Base-by-base conservation (phyloP, 1,140 invertebrate genomes). In the Drosophila kepulauana region DNA sequence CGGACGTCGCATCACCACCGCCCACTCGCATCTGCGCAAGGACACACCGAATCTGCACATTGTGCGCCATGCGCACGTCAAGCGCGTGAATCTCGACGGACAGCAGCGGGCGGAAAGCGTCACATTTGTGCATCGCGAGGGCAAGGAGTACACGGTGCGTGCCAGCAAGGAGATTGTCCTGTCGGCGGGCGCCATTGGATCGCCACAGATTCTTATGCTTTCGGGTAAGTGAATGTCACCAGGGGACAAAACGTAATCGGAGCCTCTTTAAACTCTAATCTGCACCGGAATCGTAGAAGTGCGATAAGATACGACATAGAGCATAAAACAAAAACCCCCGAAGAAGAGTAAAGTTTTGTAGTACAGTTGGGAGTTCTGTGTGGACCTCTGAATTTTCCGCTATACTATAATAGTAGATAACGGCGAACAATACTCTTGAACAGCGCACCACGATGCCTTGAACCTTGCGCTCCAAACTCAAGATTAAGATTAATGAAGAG, bases 31-130 rank as follows among this genome's bases (percentile, higher is more conserved):
- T 72, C 70, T 92, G 6, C 94, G 96, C 4, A 94, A 96, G 63
- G 87, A 96, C 3, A 93, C 96, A 3, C 93, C 93, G 46, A 97
- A 97, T 82, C 93, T 98, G 48, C 95, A 97, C 78, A 93, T 97
- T 3, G 94, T 96, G 0, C 90, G 97, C 0, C 96, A 95, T 93
- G 95, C 95, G 1, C 96, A 97, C 64, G 96, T 96, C 0, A 97
- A 96, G 11, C 95, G 94, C 87, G 92, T 97, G 0, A 93, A 97
- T 3, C 95, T 97, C 46, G 94, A 97, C 73, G 95, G 94, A 1
- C 94, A 94, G 0, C 96, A 94, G 76, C 93, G 94, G 62, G 96
- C 96, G 0, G 96, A 95, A 69, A 97, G 96, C 0, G 96, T 97
- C 0, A 96, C 97, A 80, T 97, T 97, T 85, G 94, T 96, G 3